Percentiles rank a stretch among this genome's conserved stretches.
phyloP scores from a whole-genome alignment of 2,113 vertebrate genomes.

The Cavia porcellus region DNA sequence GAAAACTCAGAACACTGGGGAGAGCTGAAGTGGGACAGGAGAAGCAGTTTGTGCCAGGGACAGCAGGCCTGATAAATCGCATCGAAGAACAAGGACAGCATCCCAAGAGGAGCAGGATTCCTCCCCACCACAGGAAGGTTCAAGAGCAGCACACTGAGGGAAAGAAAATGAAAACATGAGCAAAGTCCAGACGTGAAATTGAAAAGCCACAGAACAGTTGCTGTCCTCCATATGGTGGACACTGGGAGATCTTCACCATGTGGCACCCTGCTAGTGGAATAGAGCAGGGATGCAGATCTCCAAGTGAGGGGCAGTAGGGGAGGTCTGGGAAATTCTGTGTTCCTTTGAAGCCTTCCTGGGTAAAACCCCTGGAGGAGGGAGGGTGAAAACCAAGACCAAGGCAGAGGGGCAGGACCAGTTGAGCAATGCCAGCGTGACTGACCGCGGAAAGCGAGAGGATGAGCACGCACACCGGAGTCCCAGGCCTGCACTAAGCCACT shows the following conservation, averaged over 20 bases:
- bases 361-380: accelerated
- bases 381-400: background rate
- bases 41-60: background rate
- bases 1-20: accelerated
- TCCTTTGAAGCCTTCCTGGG: background rate
- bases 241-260: accelerated
- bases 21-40: accelerated
- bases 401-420: background rate
- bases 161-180: too few relatives aligned
- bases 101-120: too few relatives aligned
- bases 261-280: accelerated
- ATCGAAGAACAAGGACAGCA: accelerated
- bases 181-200: accelerated
- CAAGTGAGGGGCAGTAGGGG: accelerated
- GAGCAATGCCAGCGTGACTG: accelerated
- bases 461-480: accelerated
- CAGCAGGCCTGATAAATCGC: background rate
- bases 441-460: accelerated
- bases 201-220: accelerated
- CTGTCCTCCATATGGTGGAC: accelerated
- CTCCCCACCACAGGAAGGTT: background rate
- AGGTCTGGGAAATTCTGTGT: background rate
- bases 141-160: background rate
- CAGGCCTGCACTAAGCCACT: background rate
- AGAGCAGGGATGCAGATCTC: accelerated